A percentile compares a stretch with the other conserved stretches of the same genome.
Conservation (phyloP, 2,888 invertebrate genomes). For the Neocrepidodera transversa region DNA sequence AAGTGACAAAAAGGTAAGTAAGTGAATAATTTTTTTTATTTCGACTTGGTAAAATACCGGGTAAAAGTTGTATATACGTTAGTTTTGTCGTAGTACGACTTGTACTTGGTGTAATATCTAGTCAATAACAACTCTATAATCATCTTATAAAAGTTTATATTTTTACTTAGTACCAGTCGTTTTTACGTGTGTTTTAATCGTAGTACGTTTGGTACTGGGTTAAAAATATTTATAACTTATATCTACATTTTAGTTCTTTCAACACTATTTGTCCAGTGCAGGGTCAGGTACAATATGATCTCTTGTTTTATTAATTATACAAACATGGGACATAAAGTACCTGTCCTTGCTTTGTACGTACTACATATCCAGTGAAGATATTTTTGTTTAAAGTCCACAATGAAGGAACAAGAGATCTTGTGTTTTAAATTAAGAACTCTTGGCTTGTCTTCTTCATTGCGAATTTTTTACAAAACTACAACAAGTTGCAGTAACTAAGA, state of each 20-base stretch:
- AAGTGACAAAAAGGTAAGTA: too few relatives aligned
- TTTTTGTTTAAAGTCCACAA: neutral
- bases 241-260: neutral
- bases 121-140: too few relatives aligned
- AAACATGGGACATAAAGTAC: slow-evolving; percentile 4
- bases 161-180: neutral
- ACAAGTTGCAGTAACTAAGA: neutral
- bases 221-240: neutral
- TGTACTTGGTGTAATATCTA: too few relatives aligned
- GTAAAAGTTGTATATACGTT: too few relatives aligned
- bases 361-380: neutral
- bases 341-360: neutral
- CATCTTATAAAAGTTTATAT: too few relatives aligned
- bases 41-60: too few relatives aligned
- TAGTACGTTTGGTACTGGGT: slow-evolving; percentile 18
- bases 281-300: slow-evolving; percentile 18
- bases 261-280: neutral
- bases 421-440: neutral
- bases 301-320: slow-evolving; percentile 4
- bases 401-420: neutral
- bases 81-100: too few relatives aligned
- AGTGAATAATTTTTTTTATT: too few relatives aligned
- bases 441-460: neutral
- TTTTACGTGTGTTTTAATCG: neutral
- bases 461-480: neutral